Base-by-base conservation (phyloP, 1,140 invertebrate genomes). In the Drosophila neocordata region DNA sequence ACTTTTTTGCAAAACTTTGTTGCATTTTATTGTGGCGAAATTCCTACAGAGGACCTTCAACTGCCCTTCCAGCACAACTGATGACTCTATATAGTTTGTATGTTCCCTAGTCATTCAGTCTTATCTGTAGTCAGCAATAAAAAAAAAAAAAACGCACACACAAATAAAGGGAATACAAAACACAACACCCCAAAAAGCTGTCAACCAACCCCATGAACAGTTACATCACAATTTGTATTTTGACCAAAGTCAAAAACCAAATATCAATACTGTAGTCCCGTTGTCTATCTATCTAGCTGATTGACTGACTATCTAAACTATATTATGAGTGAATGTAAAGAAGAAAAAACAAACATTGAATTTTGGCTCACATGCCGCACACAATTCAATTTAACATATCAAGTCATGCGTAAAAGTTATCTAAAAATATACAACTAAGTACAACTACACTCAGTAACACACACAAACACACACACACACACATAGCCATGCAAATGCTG, bases 361-460 rank as follows among this genome's bases (percentile, higher is more conserved):
- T 58, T 58, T 34, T 53, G 24, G 34, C 44, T 38, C 34, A 61
- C 3, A 0, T 35, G 48, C 27, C 37, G 18, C 41, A 22, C 56
- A 67, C 81, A 64, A 65, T 63, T 48, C 34, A 77, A 68, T 84
- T 84, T 85, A 63, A 68, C 73, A 85, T 84, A 80, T 68, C 77
- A 85, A 85, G 77, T 85, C 77, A 85, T 85, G 81, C 81, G 81
- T 85, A 69, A 85, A 83, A 87, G 60, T 77, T 85, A 77, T 85
- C 77, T 87, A 81, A 81, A 85, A 74, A 85, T 73, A 73, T 78
- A 78, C 64, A 34, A 62, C 55, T 69, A 56, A 56, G 53, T 56
- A 56, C 41, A 48, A 69, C 66, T 55, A 80, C 60, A 79, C 65
- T 31, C 27, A 31, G 27, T 31, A 31, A 71, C 62, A 65, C 35